Conservation (phyloP, 1,140 invertebrate species). For the Chrysopa pallens region DNA sequence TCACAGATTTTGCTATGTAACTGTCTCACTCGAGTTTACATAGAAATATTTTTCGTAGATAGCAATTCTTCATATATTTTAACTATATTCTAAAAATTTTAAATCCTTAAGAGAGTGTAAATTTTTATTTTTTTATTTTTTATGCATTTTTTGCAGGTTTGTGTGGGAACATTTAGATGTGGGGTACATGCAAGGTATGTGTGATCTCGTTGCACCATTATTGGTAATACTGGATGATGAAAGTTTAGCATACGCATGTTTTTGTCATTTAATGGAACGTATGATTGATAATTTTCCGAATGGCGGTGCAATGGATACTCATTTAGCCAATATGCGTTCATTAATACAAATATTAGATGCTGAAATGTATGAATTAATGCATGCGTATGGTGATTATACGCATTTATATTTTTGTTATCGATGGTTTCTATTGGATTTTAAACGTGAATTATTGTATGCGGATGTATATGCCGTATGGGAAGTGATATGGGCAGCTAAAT, state of each 20-base stretch:
- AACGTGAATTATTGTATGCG: constrained; percentile 72
- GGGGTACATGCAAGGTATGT: constrained; percentile 89
- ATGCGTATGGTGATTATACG: constrained; percentile 86
- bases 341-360: constrained; percentile 77
- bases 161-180: constrained; percentile 87
- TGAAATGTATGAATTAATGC: constrained; percentile 87
- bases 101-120: background rate
- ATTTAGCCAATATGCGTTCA: constrained; percentile 87
- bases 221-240: constrained; percentile 87
- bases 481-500: constrained; percentile 83
- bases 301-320: constrained; percentile 83
- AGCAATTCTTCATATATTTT: too few species aligned
- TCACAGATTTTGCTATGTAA: too few species aligned
- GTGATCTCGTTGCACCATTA: constrained; percentile 82
- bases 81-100: too few species aligned
- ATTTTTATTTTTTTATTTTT: background rate
- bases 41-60: too few species aligned
- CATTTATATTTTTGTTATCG: constrained; percentile 96
- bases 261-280: constrained; percentile 75
- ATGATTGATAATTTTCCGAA: constrained; percentile 87
- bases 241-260: constrained; percentile 79
- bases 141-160: constrained; percentile 36
- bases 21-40: too few species aligned
- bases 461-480: constrained; percentile 92
- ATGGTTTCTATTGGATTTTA: constrained; percentile 65